Percentiles rank a stretch among this genome's conserved stretches.
These are phyloP conservation scores for Axinella damicornis DNA, from an alignment of 37 sponge, comb jelly and placozoan genomes.

Conservation along the genomic window DNA sequence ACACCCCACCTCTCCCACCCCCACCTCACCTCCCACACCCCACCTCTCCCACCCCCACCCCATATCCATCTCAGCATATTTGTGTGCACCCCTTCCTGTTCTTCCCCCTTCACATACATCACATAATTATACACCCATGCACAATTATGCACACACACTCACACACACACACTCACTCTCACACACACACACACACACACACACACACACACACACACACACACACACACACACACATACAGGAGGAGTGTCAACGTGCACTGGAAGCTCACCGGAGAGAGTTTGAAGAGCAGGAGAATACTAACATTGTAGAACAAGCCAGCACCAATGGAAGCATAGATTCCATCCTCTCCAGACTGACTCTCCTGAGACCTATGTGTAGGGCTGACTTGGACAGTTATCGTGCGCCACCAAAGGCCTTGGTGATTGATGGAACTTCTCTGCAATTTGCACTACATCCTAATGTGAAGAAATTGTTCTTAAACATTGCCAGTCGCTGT, in stretches of 20 bases:
- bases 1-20: no score
- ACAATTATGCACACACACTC: not conserved
- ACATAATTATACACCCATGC: no score
- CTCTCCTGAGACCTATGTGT: not conserved
- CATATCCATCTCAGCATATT: no score
- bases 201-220: no score
- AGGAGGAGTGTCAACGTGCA: conserved; percentile 28
- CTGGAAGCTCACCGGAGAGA: not conserved
- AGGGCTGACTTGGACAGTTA: no score
- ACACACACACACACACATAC: not conserved
- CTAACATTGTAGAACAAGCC: not conserved
- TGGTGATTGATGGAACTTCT: conserved; percentile 84
- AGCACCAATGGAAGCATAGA: not conserved
- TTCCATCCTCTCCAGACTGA: not conserved
- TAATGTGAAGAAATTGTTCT: conserved; percentile 43
- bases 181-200: no score
- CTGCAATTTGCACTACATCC: conserved; percentile 53
- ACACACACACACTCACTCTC: no score
- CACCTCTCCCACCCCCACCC: no score
- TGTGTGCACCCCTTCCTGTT: no score
- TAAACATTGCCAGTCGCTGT: conserved; percentile 50
- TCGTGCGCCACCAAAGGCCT: conserved; percentile 12
- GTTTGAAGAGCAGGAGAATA: not conserved
- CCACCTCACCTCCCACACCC: no score
- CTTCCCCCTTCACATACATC: no score